phyloP scores from a whole-genome alignment of 37 sponge, comb jelly and placozoan genomes.

The Chondrilla cf. caribensis region DNA sequence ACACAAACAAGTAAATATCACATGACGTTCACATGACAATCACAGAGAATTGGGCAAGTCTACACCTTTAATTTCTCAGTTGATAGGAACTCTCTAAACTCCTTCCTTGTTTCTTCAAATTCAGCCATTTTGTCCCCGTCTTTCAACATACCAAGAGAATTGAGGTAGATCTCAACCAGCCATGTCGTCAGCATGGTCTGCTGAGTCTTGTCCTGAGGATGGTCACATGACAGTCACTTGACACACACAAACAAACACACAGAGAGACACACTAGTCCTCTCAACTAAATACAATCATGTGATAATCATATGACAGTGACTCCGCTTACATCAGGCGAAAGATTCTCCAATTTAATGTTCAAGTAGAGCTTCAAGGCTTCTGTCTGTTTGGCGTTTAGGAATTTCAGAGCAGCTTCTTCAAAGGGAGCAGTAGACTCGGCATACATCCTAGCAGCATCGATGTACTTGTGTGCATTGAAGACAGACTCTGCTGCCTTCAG shows the following conservation, averaged over 20 bases:
- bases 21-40: too few relatives aligned
- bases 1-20: not conserved
- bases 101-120: slow-evolving; percentile 33
- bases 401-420: slow-evolving; percentile 94
- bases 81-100: slow-evolving; percentile 68
- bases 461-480: slow-evolving; percentile 35
- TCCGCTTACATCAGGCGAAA: slow-evolving; percentile 13
- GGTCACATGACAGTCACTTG: not conserved
- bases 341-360: slow-evolving; percentile 42
- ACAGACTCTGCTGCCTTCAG: slow-evolving; percentile 66
- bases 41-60: too few relatives aligned
- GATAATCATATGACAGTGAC: not conserved
- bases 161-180: slow-evolving; percentile 79
- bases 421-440: slow-evolving; percentile 86
- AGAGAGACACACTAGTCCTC: not conserved
- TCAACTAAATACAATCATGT: not conserved
- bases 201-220: slow-evolving; percentile 67
- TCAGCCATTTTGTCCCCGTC: slow-evolving; percentile 48
- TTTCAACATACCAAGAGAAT: slow-evolving; percentile 65
- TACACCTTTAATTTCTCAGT: slow-evolving; percentile 48
- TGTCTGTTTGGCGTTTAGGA: slow-evolving; percentile 62
- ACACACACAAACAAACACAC: not conserved
- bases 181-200: slow-evolving; percentile 85
- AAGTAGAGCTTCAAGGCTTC: slow-evolving; percentile 76
- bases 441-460: slow-evolving; percentile 78